Evolutionary conservation across 2,113 vertebrate species (phyloP).

Genomic region (Psephotus haematonotus): DNA sequence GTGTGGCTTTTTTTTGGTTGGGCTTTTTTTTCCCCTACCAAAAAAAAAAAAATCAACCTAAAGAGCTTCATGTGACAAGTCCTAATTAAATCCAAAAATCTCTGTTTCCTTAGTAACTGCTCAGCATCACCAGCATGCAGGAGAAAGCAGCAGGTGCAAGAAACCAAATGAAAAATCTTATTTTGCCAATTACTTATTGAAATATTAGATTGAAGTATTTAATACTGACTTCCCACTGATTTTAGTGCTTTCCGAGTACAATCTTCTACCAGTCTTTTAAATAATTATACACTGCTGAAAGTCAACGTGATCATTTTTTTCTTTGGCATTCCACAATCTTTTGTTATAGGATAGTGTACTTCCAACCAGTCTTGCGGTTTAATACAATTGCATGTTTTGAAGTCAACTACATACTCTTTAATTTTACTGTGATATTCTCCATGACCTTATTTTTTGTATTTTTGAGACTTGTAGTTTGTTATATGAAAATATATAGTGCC

Average conservation of each 20-base stretch:
- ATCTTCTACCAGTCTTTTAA: neutral
- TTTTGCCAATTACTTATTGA: slow-evolving; percentile 13
- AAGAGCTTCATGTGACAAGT: slow-evolving; percentile 16
- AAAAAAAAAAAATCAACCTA: accelerated
- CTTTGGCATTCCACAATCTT: neutral
- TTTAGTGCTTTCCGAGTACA: neutral
- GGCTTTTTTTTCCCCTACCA: accelerated
- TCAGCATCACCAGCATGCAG: neutral
- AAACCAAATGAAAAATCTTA: slow-evolving; percentile 37
- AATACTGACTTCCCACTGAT: neutral
- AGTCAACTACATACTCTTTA: neutral
- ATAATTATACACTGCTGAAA: neutral
- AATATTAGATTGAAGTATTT: slow-evolving; percentile 27
- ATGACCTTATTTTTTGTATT: neutral
- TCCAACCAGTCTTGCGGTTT: neutral
- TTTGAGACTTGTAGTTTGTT: neutral
- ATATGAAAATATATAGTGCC: neutral
- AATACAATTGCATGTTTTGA: neutral
- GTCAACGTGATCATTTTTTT: neutral
- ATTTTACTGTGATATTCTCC: neutral
- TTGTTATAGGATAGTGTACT: neutral
- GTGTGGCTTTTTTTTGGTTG: neutral
- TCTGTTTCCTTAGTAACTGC: slow-evolving; percentile 58
- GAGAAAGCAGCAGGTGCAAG: slow-evolving; percentile 18
- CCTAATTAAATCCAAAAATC: slow-evolving; percentile 33